Conservation (phyloP, 2,888 invertebrate genomes). For the Conomelus anceps region DNA sequence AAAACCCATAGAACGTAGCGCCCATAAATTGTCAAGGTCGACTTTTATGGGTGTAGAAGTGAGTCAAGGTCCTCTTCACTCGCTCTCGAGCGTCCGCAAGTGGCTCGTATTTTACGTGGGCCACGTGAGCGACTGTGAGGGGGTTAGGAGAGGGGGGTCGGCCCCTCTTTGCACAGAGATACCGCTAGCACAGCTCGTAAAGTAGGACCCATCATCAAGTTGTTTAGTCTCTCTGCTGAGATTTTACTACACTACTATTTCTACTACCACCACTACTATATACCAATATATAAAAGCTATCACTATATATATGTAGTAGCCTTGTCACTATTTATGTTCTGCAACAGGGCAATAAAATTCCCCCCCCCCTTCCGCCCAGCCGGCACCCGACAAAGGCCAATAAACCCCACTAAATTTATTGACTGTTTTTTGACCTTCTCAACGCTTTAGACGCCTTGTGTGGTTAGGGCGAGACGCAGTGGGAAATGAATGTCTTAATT, state of each 20-base stretch:
- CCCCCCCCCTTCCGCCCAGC: neutral
- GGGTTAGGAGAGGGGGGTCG: neutral
- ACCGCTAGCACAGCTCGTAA: neutral
- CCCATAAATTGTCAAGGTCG: slow-evolving; percentile 27
- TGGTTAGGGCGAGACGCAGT: neutral
- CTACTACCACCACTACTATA: too few relatives aligned
- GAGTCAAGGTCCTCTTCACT: slow-evolving; percentile 18
- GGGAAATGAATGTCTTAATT: neutral
- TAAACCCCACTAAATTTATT: neutral
- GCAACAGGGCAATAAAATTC: neutral
- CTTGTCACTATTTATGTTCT: neutral
- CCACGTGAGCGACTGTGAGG: neutral
- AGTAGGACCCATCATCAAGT: neutral
- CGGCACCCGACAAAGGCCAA: neutral
- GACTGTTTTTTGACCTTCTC: neutral
- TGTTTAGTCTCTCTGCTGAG: neutral
- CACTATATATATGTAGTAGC: too few relatives aligned
- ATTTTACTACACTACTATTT: neutral
- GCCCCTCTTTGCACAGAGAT: neutral
- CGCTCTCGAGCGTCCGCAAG: slow-evolving; percentile 14
- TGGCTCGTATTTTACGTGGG: slow-evolving; percentile 23
- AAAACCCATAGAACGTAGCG: slow-evolving; percentile 25
- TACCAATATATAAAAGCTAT: too few relatives aligned
- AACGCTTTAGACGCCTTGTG: neutral
- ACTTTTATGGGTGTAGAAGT: slow-evolving; percentile 24